A percentile compares a stretch with the other conserved stretches of the same genome.
Evolutionary conservation across 2,888 invertebrate genomes (phyloP).

Genomic region (Brachypterus glaber): DNA sequence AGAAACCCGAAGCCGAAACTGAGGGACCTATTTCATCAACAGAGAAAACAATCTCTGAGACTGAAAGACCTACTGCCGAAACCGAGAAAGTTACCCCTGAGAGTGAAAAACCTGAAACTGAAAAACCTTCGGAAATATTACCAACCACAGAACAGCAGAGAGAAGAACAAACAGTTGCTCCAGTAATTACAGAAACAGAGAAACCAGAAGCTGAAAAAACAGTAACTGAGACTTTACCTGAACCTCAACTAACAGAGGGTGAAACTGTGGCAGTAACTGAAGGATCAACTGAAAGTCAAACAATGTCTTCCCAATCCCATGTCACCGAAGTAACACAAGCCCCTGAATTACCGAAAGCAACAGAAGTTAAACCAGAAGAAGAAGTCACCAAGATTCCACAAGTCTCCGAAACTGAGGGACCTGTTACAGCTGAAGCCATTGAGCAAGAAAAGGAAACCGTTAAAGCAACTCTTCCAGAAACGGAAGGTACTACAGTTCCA

Average conservation of each 20-base stretch:
- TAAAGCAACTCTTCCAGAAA: no score
- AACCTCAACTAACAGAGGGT: background rate
- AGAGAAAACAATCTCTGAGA: constrained; percentile 9
- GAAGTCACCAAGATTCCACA: background rate
- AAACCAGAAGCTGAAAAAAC: constrained; percentile 10
- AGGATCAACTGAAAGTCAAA: background rate
- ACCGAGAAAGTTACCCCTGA: background rate
- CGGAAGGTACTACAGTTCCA: no score
- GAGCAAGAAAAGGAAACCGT: no score
- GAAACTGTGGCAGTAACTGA: background rate
- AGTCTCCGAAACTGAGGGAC: constrained; percentile 12
- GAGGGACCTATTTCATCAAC: constrained; percentile 11
- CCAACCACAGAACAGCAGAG: constrained; percentile 10
- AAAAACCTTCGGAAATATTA: constrained; percentile 10
- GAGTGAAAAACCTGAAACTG: constrained; percentile 8
- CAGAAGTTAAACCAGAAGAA: background rate
- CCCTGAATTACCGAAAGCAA: background rate
- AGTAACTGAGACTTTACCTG: background rate
- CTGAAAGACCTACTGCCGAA: constrained; percentile 14
- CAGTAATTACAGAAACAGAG: constrained; percentile 6
- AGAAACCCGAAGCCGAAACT: constrained; percentile 10
- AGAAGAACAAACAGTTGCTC: constrained; percentile 6
- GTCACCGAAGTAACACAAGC: background rate
- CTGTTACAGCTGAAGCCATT: constrained; percentile 11
- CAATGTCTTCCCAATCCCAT: background rate